phyloP scores from a whole-genome alignment of 2,113 vertebrate genomes.

The Limnothrissa miodon region DNA sequence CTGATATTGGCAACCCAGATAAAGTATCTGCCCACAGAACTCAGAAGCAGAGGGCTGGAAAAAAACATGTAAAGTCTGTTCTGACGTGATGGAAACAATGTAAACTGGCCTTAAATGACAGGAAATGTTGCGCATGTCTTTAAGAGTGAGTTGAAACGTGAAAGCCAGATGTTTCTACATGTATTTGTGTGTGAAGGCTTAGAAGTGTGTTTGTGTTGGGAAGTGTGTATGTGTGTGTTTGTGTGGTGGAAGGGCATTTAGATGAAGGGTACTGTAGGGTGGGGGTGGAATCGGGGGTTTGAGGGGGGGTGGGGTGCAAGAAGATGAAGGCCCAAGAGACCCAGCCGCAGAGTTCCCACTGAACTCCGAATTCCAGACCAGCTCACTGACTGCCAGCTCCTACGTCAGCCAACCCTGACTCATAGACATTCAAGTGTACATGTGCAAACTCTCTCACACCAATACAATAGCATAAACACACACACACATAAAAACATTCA shows the following conservation, averaged over 20 bases:
- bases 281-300: slow-evolving; percentile 25
- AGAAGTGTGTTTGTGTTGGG: neutral
- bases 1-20: neutral
- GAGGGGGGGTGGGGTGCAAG: slow-evolving; percentile 43
- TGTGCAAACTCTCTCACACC: neutral
- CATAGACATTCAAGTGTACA: neutral
- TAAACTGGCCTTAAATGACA: neutral
- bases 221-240: neutral
- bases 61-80: neutral
- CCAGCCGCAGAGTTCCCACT: slow-evolving; percentile 58
- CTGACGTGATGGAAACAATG: slow-evolving; percentile 31
- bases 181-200: neutral
- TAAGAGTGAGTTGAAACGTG: slow-evolving; percentile 19
- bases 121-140: slow-evolving; percentile 31
- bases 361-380: slow-evolving; percentile 38
- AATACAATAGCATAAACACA: neutral
- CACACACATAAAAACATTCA: neutral
- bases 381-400: slow-evolving; percentile 6
- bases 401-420: slow-evolving; percentile 50
- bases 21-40: neutral
- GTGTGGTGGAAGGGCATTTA: neutral
- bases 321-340: slow-evolving; percentile 57
- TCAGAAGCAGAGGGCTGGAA: neutral
- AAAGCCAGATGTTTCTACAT: slow-evolving; percentile 34
- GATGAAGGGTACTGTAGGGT: neutral